A percentile compares a stretch with the other conserved stretches of the same genome.
Evolutionary conservation across 1,140 invertebrate species (phyloP).

Genomic region (Nasonia vitripennis): DNA sequence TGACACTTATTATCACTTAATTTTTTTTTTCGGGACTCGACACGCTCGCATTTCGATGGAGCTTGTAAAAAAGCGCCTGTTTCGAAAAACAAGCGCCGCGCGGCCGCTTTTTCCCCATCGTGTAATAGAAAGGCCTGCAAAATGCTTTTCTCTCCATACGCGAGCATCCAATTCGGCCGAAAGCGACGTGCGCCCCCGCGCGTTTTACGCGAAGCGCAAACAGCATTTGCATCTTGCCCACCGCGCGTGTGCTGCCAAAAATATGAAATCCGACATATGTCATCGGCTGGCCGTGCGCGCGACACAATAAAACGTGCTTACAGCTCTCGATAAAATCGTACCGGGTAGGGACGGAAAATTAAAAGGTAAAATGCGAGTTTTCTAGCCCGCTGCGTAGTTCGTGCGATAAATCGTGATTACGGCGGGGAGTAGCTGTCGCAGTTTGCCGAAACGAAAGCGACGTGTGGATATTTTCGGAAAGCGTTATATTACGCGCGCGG

Average conservation of each 20-base stretch:
- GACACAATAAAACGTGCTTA: not conserved
- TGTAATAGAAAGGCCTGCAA: too few relatives aligned
- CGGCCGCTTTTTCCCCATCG: too few relatives aligned
- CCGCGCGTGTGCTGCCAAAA: not conserved
- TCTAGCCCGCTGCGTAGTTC: not conserved
- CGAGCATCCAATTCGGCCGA: not conserved
- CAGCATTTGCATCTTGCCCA: not conserved
- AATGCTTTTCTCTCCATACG: too few relatives aligned
- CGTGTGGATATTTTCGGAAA: not conserved
- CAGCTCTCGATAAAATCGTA: not conserved
- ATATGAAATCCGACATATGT: slow-evolving; percentile 30
- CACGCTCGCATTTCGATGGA: not conserved
- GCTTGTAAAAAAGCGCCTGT: not conserved
- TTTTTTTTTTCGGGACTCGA: not conserved
- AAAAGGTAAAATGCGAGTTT: not conserved
- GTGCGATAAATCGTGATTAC: not conserved
- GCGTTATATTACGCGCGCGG: not conserved
- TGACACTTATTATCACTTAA: not conserved
- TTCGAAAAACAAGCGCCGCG: not conserved
- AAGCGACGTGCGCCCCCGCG: not conserved
- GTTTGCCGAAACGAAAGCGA: not conserved
- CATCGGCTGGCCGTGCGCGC: not conserved
- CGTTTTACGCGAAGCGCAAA: not conserved
- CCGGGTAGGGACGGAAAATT: not conserved
- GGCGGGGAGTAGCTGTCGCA: not conserved